A percentile compares a stretch with the other conserved stretches of the same genome.
Evolutionary conservation across 2,113 vertebrate genomes (phyloP).

Genomic region (Aplodontia rufa): DNA sequence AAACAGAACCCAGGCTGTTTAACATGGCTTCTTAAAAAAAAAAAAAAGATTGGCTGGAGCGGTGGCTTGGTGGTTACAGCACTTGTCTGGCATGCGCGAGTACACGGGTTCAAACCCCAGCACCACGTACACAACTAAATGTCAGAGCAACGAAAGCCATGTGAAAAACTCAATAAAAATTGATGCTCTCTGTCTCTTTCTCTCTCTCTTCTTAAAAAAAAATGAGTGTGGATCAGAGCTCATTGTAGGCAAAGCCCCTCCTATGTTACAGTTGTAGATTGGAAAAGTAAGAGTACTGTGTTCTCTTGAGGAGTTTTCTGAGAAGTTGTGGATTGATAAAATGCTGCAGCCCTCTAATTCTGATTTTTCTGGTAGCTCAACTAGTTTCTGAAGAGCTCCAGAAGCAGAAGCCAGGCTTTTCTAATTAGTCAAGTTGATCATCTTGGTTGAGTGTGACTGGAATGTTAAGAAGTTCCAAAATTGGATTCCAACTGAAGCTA

Average conservation of each 20-base stretch:
- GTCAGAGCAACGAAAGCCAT: no score
- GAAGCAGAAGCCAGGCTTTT: background rate
- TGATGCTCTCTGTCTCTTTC: no score
- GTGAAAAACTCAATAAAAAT: no score
- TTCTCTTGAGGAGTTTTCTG: background rate
- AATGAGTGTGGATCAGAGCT: background rate
- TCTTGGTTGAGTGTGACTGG: conserved; percentile 26
- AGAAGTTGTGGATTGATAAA: background rate
- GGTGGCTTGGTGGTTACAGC: no score
- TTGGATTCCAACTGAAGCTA: background rate
- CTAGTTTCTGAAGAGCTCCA: conserved; percentile 20
- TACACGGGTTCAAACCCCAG: no score
- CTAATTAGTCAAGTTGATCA: background rate
- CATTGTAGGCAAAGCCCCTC: background rate
- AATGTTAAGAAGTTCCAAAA: conserved; percentile 30
- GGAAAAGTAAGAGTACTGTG: background rate
- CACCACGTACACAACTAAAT: no score
- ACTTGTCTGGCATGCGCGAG: no score
- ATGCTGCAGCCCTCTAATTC: background rate
- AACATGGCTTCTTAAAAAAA: background rate
- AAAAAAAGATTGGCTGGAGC: background rate
- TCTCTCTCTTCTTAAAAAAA: background rate
- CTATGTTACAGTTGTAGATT: background rate
- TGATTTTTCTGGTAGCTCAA: background rate
- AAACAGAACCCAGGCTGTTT: background rate